These are phyloP conservation scores for Eremobia ochroleuca DNA, from an alignment of 2,888 invertebrate species.

Conservation along the genomic window DNA sequence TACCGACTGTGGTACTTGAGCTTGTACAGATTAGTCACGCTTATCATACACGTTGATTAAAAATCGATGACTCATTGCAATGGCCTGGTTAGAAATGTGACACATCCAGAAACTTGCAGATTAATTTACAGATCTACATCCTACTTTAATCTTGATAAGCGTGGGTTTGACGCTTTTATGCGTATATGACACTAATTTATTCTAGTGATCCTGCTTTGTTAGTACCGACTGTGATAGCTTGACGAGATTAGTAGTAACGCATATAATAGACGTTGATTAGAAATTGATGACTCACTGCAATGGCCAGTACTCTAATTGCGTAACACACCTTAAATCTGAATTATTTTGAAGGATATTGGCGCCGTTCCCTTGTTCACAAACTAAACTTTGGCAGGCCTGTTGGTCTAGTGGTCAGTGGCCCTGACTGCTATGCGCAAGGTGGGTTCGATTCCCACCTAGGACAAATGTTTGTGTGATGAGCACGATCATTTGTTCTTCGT, in stretches of 20 bases:
- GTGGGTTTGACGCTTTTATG: slow-evolving; percentile 75
- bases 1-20: slow-evolving; percentile 38
- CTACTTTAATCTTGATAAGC: slow-evolving; percentile 77
- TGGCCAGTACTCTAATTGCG: too few relatives aligned
- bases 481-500: too few relatives aligned
- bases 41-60: slow-evolving; percentile 32
- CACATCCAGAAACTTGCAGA: slow-evolving; percentile 33
- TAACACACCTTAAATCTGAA: too few relatives aligned
- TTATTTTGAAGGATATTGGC: too few relatives aligned
- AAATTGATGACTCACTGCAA: slow-evolving; percentile 21
- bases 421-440: too few relatives aligned
- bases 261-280: slow-evolving; percentile 31
- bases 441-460: too few relatives aligned
- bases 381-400: too few relatives aligned
- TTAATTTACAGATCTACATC: slow-evolving; percentile 26
- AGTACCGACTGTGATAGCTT: slow-evolving; percentile 35
- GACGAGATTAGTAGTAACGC: slow-evolving; percentile 47
- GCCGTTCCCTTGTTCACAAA: too few relatives aligned
- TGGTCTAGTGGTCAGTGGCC: too few relatives aligned
- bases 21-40: slow-evolving; percentile 42
- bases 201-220: slow-evolving; percentile 59
- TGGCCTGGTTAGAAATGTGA: slow-evolving; percentile 18
- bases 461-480: too few relatives aligned
- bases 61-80: slow-evolving; percentile 21
- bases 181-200: slow-evolving; percentile 77